Evolutionary conservation across 2,797 vertebrate genomes (phyloP), one percentile per base, ranked within the genome.

Genomic region (Allobates femoralis): DNA sequence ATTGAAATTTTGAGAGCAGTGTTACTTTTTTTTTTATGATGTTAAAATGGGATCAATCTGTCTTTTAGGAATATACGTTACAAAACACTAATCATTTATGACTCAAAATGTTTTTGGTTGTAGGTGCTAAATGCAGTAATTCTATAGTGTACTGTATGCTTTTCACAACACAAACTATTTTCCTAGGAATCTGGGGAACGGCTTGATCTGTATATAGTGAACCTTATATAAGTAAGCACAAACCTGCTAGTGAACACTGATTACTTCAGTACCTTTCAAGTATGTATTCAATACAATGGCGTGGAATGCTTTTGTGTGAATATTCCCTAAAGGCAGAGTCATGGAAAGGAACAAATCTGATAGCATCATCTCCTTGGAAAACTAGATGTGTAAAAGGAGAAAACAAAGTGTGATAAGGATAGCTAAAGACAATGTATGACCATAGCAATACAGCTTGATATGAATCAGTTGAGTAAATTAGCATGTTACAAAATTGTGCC

Each of bases 221-320:
- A 12, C 32, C 7, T 81, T 37, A 51, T 28, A 64, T 67, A 28
- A 7, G 8, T n/a, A 64, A 50, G 34, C 14, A 81, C 41, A 53
- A 12, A 41, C 23, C 28, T 34, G 26, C 34, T 8, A 1, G 0
- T 50, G 21, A 78, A 79, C 4, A 32, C 55, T 37, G 56, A 50
- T 50, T 26, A 28, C 14, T 19, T 26, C 26, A 28, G 76, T 58
- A 30, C 19, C 26, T 37, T 79, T 60, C 28, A 64, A 14, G 18
- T 21, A 14, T 51, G 37, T n/a, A 2, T 5, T 53, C 26, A 30
- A 53, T 21, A 81, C 46, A 81, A 81, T 67, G 62, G 62, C 23
- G 7, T 51, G 79, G 62, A 81, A 81, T 81, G 79, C 62, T 32
- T 67, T 67, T 81, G 28, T 81, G 23, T 32, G 10, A 53, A 51